These are phyloP conservation scores for Parnassius smintheus DNA, from an alignment of 2,888 invertebrate genomes.

Conservation along the genomic window DNA sequence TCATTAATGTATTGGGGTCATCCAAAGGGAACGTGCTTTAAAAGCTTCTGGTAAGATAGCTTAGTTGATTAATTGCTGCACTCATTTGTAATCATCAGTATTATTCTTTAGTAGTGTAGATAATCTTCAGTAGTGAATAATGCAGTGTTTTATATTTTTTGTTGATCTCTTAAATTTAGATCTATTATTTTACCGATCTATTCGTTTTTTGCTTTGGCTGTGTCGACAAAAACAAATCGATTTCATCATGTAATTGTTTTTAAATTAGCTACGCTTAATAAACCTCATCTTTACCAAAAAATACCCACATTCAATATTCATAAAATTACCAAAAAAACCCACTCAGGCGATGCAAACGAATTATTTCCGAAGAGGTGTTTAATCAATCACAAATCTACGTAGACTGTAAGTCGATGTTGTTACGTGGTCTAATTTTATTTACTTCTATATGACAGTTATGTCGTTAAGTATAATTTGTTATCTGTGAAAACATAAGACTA, in stretches of 20 bases:
- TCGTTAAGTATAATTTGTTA: slow-evolving; percentile 10
- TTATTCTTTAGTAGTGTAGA: background rate
- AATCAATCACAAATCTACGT: background rate
- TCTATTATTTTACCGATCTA: background rate
- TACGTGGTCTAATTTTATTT: slow-evolving; percentile 6
- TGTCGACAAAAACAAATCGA: slow-evolving; percentile 20
- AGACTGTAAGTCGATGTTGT: slow-evolving; percentile 16
- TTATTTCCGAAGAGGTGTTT: slow-evolving; percentile 4
- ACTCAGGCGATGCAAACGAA: background rate
- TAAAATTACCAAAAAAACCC: too few species aligned
- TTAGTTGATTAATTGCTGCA: too few species aligned
- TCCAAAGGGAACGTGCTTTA: too few species aligned
- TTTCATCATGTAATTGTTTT: slow-evolving; percentile 6
- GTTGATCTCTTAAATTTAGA: too few species aligned
- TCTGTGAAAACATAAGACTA: slow-evolving; percentile 3
- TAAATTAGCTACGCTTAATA: slow-evolving; percentile 6
- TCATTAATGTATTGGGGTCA: too few species aligned
- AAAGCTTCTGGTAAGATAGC: too few species aligned
- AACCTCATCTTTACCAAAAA: slow-evolving; percentile 16
- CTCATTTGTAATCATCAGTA: too few species aligned
- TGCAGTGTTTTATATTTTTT: background rate
- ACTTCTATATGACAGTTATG: background rate
- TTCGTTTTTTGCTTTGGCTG: slow-evolving; percentile 19
- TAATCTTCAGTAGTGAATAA: slow-evolving; percentile 18
- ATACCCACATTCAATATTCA: too few species aligned